Percentiles rank a stretch among this genome's conserved stretches.
Conservation (phyloP, 37 sponge, comb jelly and placozoan genomes). For the Spongilla lacustris region DNA sequence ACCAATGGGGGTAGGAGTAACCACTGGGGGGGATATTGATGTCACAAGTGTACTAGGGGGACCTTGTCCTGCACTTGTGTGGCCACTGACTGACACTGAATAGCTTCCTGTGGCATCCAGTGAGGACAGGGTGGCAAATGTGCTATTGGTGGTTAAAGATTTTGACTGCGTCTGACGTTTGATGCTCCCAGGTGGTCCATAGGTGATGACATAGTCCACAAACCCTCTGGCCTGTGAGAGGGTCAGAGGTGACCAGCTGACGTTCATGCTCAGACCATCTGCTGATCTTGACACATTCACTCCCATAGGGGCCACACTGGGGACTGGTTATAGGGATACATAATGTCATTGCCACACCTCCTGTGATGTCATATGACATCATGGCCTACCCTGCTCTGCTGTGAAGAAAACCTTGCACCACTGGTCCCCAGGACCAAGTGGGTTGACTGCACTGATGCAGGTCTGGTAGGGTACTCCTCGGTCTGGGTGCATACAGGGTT, state of each 20-base stretch:
- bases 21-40: background rate
- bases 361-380: background rate
- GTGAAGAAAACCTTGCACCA: background rate
- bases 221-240: slow-evolving; percentile 45
- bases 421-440: background rate
- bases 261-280: slow-evolving; percentile 15
- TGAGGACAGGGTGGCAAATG: background rate
- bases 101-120: background rate
- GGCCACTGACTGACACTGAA: background rate
- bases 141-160: background rate
- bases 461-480: background rate
- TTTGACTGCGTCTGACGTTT: background rate
- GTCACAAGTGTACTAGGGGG: background rate
- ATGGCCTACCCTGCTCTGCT: background rate
- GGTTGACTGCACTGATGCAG: background rate
- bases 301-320: slow-evolving; percentile 8
- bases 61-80: background rate
- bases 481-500: background rate
- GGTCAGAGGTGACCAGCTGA: slow-evolving; percentile 34
- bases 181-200: background rate
- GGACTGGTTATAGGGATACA: background rate
- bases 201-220: slow-evolving; percentile 19
- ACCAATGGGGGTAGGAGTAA: background rate
- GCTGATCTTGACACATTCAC: background rate
- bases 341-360: background rate